Percentiles rank a stretch among this genome's conserved stretches.
These are phyloP conservation scores for Perdix hodgsoniae DNA, from an alignment of 2,797 vertebrate genomes.

Conservation along the genomic window DNA sequence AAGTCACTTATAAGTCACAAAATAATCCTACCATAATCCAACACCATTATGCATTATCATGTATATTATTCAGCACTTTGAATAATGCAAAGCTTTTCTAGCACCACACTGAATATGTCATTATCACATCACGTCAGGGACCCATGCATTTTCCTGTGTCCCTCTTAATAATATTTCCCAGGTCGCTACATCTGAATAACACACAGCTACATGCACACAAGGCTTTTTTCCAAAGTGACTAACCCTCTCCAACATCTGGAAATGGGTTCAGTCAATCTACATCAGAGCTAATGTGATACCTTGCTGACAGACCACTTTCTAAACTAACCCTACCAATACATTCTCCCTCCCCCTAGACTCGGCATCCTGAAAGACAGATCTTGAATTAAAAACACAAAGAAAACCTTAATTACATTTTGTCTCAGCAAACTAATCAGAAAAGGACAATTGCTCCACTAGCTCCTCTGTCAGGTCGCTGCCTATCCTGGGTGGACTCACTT, in stretches of 20 bases:
- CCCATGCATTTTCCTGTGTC: constrained; percentile 17
- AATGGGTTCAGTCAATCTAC: background rate
- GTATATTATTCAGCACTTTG: constrained; percentile 58
- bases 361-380: background rate
- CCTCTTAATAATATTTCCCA: constrained; percentile 40
- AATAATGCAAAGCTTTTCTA: constrained; percentile 60
- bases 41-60: constrained; percentile 44
- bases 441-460: background rate
- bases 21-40: constrained; percentile 36
- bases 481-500: background rate
- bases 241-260: background rate
- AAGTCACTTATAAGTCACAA: constrained; percentile 15
- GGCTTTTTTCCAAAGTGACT: background rate
- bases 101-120: constrained; percentile 51
- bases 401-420: background rate
- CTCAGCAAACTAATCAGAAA: background rate
- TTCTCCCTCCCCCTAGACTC: background rate
- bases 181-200: constrained; percentile 9
- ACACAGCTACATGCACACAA: background rate
- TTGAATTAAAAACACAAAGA: background rate
- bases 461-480: background rate
- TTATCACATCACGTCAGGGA: constrained; percentile 57
- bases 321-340: background rate
- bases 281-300: background rate
- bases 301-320: background rate